Evolutionary conservation across 2,888 invertebrate species (phyloP).

Genomic region (Ormyrus labotus): DNA sequence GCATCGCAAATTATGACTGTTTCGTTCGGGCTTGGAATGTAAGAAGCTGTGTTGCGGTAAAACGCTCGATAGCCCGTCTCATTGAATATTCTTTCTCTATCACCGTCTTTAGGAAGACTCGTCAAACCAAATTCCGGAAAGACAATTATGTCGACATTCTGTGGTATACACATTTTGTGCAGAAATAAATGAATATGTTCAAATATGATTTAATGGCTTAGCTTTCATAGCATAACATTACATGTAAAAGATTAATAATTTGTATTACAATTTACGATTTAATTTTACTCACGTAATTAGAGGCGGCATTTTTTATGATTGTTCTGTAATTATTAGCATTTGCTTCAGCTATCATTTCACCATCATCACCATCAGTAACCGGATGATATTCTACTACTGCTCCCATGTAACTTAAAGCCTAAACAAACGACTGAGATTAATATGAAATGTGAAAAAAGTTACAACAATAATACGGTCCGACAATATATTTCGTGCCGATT

Average conservation of each 20-base stretch:
- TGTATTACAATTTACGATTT: background rate
- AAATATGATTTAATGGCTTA: no score
- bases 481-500: no score
- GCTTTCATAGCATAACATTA: no score
- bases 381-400: constrained; percentile 67
- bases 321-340: constrained; percentile 54
- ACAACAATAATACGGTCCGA: no score
- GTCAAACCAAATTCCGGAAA: constrained; percentile 77
- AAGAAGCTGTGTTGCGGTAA: constrained; percentile 43
- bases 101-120: constrained; percentile 36
- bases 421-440: background rate
- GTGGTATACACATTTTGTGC: constrained; percentile 21
- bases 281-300: constrained; percentile 58
- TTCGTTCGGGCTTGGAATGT: constrained; percentile 44
- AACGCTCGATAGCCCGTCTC: constrained; percentile 32
- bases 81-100: constrained; percentile 9
- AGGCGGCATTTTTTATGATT: constrained; percentile 60
- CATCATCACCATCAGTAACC: constrained; percentile 50
- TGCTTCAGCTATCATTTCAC: constrained; percentile 47
- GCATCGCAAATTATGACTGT: constrained; percentile 43
- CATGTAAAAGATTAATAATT: no score
- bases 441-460: background rate
- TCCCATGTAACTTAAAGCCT: constrained; percentile 60
- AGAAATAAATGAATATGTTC: no score
- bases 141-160: constrained; percentile 79